Percentiles rank a stretch among this genome's conserved stretches.
Evolutionary conservation across 2,113 vertebrate species (phyloP).

Genomic region (Mionectes macconnelli): DNA sequence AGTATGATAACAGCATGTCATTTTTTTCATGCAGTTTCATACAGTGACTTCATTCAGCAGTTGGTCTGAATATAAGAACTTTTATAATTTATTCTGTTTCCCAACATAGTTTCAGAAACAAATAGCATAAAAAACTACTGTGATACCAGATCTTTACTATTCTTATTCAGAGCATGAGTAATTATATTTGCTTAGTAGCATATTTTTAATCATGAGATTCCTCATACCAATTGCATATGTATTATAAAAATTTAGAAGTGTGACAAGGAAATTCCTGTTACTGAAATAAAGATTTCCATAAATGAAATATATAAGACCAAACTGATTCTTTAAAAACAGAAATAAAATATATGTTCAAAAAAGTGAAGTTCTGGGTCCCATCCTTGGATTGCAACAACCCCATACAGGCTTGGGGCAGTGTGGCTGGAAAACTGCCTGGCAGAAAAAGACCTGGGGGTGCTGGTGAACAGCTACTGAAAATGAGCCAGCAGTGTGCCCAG

Average conservation of each 20-base stretch:
- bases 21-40: background rate
- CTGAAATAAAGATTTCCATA: background rate
- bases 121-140: background rate
- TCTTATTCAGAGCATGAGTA: background rate
- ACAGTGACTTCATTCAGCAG: background rate
- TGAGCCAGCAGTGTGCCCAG: background rate
- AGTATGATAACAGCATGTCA: rapidly evolving
- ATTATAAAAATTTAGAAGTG: background rate
- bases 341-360: background rate
- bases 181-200: background rate
- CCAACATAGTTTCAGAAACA: background rate
- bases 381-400: background rate
- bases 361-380: background rate
- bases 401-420: background rate
- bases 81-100: background rate
- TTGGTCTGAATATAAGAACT: background rate
- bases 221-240: background rate
- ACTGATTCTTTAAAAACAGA: background rate
- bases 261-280: background rate
- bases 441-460: background rate
- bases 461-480: too few relatives aligned
- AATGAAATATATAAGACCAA: background rate
- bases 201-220: background rate
- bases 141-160: background rate
- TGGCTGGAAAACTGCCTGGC: background rate